Conservation (phyloP, 2,113 vertebrate genomes). For the Pelobates fuscus region DNA sequence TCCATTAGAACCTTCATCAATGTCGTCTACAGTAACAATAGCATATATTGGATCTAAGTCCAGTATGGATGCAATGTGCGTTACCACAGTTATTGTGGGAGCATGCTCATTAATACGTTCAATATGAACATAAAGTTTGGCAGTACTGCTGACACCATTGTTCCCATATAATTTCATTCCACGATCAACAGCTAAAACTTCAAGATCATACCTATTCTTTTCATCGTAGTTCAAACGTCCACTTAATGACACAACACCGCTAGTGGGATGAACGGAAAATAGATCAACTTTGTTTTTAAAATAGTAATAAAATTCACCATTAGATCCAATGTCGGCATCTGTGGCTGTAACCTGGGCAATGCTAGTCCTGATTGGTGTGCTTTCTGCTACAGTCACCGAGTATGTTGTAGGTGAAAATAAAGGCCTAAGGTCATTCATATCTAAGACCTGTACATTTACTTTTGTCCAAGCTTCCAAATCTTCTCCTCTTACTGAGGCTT, state of each 20-base stretch:
- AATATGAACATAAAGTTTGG: slow-evolving; percentile 92
- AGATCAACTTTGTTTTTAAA: slow-evolving; percentile 92
- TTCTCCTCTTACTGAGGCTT: slow-evolving; percentile 90
- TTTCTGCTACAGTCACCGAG: slow-evolving; percentile 92
- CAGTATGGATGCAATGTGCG: slow-evolving; percentile 72
- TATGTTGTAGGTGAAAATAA: slow-evolving; percentile 97
- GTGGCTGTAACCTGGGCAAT: slow-evolving; percentile 98
- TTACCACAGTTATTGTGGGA: slow-evolving; percentile 78
- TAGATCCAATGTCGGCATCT: slow-evolving; percentile 95
- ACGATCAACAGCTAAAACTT: slow-evolving; percentile 93
- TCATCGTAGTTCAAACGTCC: slow-evolving; percentile 86
- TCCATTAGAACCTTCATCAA: slow-evolving; percentile 88
- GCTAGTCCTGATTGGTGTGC: slow-evolving; percentile 92
- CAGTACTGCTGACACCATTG: slow-evolving; percentile 95
- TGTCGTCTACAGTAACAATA: slow-evolving; percentile 81
- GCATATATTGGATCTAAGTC: slow-evolving; percentile 82
- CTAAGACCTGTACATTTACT: slow-evolving; percentile 92
- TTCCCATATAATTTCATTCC: slow-evolving; percentile 98
- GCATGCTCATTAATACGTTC: slow-evolving; percentile 89
- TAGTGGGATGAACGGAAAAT: slow-evolving; percentile 94
- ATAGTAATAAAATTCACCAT: slow-evolving; percentile 98
- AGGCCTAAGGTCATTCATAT: slow-evolving; percentile 98
- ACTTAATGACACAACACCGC: slow-evolving; percentile 90
- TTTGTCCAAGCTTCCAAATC: slow-evolving; percentile 93
- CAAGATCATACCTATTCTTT: slow-evolving; percentile 86